These are phyloP conservation scores for Brassicogethes aeneus DNA, from an alignment of 2,888 invertebrate species.

Conservation along the genomic window DNA sequence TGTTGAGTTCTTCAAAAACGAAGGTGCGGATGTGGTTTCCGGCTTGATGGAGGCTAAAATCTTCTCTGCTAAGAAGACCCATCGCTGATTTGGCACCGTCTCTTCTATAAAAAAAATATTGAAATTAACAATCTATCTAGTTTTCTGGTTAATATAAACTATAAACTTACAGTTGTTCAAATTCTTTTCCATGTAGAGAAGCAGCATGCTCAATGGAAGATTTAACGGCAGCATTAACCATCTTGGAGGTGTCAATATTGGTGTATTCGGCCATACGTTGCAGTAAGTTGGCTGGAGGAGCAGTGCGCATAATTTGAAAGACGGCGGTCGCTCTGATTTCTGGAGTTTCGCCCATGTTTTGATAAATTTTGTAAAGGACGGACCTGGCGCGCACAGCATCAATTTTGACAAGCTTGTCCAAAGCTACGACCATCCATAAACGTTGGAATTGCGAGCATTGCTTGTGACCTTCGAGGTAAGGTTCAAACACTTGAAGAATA, in stretches of 20 bases:
- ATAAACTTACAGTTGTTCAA: conserved; percentile 18
- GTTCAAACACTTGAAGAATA: conserved; percentile 52
- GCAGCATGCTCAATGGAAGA: conserved; percentile 51
- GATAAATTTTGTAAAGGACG: conserved; percentile 56
- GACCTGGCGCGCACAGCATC: conserved; percentile 47
- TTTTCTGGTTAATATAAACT: background rate
- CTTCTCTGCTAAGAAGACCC: conserved; percentile 33
- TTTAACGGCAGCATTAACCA: conserved; percentile 59
- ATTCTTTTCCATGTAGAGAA: conserved; percentile 32
- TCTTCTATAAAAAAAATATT: conserved; percentile 26
- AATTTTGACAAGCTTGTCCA: conserved; percentile 45
- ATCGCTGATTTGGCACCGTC: conserved; percentile 39
- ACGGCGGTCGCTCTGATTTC: conserved; percentile 60
- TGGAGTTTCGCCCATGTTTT: conserved; percentile 54
- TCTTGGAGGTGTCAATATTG: conserved; percentile 50
- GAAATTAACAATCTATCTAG: background rate
- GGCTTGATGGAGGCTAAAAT: conserved; percentile 46
- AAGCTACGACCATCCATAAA: conserved; percentile 48
- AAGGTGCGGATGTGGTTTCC: conserved; percentile 39
- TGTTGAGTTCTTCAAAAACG: conserved; percentile 38
- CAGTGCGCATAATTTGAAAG: conserved; percentile 49
- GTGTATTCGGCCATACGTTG: conserved; percentile 63
- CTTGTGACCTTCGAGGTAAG: conserved; percentile 56
- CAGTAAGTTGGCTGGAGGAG: conserved; percentile 54
- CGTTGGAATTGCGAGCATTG: conserved; percentile 53